Conservation (phyloP, 2,888 invertebrate genomes). For the Leptopilina drosophilae region DNA sequence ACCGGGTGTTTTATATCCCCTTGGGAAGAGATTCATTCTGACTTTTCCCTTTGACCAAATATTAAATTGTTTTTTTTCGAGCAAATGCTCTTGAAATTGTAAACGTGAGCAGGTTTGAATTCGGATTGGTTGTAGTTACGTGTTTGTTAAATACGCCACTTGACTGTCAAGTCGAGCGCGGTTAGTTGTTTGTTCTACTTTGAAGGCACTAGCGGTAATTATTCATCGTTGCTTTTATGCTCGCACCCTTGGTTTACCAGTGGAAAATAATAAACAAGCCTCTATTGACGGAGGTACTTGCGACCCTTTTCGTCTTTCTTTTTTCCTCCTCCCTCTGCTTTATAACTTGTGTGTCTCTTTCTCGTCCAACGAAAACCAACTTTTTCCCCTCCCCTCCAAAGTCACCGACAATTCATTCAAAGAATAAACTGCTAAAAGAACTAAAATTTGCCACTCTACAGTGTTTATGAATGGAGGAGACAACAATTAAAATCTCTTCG, state of each 20-base stretch:
- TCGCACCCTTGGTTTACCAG: slow-evolving; percentile 53
- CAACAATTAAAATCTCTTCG: slow-evolving; percentile 42
- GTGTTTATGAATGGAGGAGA: slow-evolving; percentile 60
- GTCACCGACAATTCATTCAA: slow-evolving; percentile 50
- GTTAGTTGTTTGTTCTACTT: slow-evolving; percentile 73
- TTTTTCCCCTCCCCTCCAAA: slow-evolving; percentile 43
- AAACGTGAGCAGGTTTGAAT: slow-evolving; percentile 35
- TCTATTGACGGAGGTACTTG: slow-evolving; percentile 66
- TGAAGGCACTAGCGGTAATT: slow-evolving; percentile 71
- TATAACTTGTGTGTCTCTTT: slow-evolving; percentile 41
- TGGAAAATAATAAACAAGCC: slow-evolving; percentile 65
- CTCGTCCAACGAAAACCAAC: too few species aligned
- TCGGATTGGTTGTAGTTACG: slow-evolving; percentile 43
- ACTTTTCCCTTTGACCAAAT: slow-evolving; percentile 36
- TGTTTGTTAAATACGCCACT: slow-evolving; percentile 72
- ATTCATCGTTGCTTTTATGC: slow-evolving; percentile 72
- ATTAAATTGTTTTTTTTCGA: slow-evolving; percentile 11
- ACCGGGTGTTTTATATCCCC: slow-evolving; percentile 10
- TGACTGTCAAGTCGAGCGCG: slow-evolving; percentile 69
- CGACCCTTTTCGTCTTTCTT: slow-evolving; percentile 52
- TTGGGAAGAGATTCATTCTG: slow-evolving; percentile 10
- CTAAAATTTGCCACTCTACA: slow-evolving; percentile 59
- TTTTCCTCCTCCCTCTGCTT: slow-evolving; percentile 48
- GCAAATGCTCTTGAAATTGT: slow-evolving; percentile 28
- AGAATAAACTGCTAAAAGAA: slow-evolving; percentile 71